Evolutionary conservation across 2,888 invertebrate species (phyloP).

Genomic region (Nephrocerus scutellatus): DNA sequence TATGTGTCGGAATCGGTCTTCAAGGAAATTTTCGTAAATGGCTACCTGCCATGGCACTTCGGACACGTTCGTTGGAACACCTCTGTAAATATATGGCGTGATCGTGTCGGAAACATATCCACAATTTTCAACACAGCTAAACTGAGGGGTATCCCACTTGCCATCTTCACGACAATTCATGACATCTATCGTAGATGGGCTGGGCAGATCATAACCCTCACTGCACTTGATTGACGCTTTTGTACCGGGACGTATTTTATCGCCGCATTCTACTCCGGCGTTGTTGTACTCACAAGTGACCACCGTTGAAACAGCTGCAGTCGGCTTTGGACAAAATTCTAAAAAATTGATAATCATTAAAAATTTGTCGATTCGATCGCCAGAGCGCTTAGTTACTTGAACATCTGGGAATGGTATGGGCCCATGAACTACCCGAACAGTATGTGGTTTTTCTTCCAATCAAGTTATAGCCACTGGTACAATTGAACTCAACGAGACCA

Average conservation of each 20-base stretch:
- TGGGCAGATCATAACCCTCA: slow-evolving; percentile 13
- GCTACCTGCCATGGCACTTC: slow-evolving; percentile 33
- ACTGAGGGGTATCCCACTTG: no score
- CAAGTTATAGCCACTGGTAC: no score
- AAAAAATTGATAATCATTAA: no score
- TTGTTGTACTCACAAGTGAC: slow-evolving; percentile 12
- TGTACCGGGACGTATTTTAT: slow-evolving; percentile 20
- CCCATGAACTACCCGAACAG: no score
- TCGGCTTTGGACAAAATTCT: no score
- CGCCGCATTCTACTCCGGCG: slow-evolving; percentile 14
- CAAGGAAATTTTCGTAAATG: slow-evolving; percentile 20
- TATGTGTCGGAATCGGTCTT: slow-evolving; percentile 12
- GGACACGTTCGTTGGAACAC: slow-evolving; percentile 19
- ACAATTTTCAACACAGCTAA: slow-evolving; percentile 27
- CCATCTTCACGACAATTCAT: no score
- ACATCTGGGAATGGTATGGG: no score
- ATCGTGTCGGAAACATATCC: slow-evolving; percentile 17
- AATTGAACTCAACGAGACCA: no score
- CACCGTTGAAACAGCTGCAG: not conserved
- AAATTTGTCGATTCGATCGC: no score
- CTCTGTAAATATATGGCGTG: slow-evolving; percentile 20
- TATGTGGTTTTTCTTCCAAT: no score
- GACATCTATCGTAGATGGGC: no score
- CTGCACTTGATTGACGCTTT: slow-evolving; percentile 19
- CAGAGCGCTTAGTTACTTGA: no score